These are phyloP conservation scores for Uloborus plumipes DNA, from an alignment of 2,888 invertebrate species.

Conservation along the genomic window DNA sequence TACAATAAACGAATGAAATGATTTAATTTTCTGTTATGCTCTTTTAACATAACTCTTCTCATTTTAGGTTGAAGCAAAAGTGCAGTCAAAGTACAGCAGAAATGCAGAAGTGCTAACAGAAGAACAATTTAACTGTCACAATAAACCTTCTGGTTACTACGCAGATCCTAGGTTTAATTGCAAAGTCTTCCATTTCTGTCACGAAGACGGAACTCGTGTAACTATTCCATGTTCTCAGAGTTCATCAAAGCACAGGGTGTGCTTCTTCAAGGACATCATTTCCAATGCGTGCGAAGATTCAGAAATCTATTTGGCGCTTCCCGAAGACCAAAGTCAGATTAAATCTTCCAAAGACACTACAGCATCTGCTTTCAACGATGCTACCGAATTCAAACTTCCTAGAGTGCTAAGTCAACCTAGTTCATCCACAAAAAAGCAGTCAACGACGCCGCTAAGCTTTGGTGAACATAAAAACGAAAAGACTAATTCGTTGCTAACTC, in stretches of 20 bases:
- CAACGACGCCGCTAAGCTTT: constrained; percentile 38
- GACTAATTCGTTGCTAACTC: not conserved
- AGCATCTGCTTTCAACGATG: constrained; percentile 33
- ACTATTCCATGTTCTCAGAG: constrained; percentile 34
- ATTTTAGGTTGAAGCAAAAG: not conserved
- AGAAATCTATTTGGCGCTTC: constrained; percentile 36
- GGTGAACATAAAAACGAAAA: not conserved
- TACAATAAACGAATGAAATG: not conserved
- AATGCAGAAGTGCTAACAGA: constrained; percentile 4
- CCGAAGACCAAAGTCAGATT: constrained; percentile 23
- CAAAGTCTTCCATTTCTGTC: constrained; percentile 64
- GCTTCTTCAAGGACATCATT: constrained; percentile 36
- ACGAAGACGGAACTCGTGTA: constrained; percentile 41
- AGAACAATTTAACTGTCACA: constrained; percentile 42
- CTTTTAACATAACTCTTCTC: not conserved
- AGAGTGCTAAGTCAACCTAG: constrained; percentile 26
- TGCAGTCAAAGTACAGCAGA: not conserved
- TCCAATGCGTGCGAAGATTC: constrained; percentile 31
- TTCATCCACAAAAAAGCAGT: not conserved
- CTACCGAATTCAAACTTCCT: constrained; percentile 46
- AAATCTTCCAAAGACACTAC: constrained; percentile 45
- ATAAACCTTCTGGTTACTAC: constrained; percentile 60
- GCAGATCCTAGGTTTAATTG: constrained; percentile 61
- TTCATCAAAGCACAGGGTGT: constrained; percentile 41
- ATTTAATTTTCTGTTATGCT: not conserved